Percentiles rank a stretch among this genome's conserved stretches.
phyloP scores from a whole-genome alignment of 2,113 vertebrate genomes.

The Pituophis catenifer region DNA sequence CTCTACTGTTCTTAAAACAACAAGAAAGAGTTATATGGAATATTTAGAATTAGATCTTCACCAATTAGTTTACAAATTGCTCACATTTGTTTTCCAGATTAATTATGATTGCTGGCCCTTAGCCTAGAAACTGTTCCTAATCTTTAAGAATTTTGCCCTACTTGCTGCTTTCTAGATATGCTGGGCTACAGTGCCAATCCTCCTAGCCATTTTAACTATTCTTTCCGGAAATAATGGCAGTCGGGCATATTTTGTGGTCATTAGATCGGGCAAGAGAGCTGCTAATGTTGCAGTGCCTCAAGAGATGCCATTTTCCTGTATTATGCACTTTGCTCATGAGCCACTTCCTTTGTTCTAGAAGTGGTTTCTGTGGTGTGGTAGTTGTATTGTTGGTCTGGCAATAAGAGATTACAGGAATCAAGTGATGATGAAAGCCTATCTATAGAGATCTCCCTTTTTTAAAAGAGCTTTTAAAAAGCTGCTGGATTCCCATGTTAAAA shows the following conservation, averaged over 20 bases:
- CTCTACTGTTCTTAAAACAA: background rate
- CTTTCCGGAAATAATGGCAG: background rate
- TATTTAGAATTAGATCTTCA: background rate
- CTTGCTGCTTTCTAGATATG: background rate
- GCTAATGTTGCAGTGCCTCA: background rate
- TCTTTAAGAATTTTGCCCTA: background rate
- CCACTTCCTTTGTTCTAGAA: background rate
- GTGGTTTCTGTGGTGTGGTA: background rate
- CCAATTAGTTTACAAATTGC: background rate
- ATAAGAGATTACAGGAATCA: background rate
- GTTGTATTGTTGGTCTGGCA: background rate
- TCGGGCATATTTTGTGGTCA: background rate
- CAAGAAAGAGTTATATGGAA: background rate
- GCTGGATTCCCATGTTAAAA: background rate
- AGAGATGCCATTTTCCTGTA: background rate
- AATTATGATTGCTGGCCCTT: background rate
- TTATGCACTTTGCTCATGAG: background rate
- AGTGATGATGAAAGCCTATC: background rate
- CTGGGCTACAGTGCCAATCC: background rate
- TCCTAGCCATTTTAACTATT: background rate
- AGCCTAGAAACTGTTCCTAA: background rate
- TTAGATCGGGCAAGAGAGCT: background rate
- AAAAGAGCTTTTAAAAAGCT: background rate
- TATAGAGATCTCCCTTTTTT: background rate
- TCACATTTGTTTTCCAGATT: background rate